A percentile compares a stretch with the other conserved stretches of the same genome.
Conservation (phyloP, 2,113 vertebrate genomes). For the Phoenicopterus ruber region DNA sequence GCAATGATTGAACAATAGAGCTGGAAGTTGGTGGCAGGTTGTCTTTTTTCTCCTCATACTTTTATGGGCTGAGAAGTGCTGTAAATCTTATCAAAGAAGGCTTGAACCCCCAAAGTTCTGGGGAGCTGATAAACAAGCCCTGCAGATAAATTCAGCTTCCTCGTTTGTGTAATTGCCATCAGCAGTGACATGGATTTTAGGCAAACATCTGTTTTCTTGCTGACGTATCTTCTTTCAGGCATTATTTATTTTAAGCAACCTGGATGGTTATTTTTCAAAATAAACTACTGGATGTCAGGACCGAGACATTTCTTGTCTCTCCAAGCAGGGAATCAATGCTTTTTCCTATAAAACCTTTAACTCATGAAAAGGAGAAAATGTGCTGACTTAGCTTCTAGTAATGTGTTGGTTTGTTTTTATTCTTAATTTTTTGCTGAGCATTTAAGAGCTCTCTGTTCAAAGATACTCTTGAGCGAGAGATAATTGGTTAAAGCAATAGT, state of each 20-base stretch:
- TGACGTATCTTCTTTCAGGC: neutral
- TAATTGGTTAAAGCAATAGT: neutral
- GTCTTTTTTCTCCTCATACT: neutral
- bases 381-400: neutral
- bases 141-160: neutral
- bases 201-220: constrained; percentile 10
- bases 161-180: neutral
- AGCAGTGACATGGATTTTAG: neutral
- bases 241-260: constrained; percentile 15
- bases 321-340: neutral
- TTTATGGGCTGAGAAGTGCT: neutral
- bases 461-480: neutral
- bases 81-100: neutral
- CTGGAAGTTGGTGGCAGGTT: neutral
- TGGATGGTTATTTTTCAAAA: constrained; percentile 7
- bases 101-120: neutral
- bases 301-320: neutral
- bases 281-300: neutral
- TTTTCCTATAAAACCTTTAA: neutral
- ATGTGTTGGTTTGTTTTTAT: neutral
- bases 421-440: constrained; percentile 2
- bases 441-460: neutral
- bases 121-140: neutral
- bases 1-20: neutral
- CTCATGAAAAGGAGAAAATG: neutral